Conservation (phyloP, 2,888 invertebrate species). For the Bombylius major region DNA sequence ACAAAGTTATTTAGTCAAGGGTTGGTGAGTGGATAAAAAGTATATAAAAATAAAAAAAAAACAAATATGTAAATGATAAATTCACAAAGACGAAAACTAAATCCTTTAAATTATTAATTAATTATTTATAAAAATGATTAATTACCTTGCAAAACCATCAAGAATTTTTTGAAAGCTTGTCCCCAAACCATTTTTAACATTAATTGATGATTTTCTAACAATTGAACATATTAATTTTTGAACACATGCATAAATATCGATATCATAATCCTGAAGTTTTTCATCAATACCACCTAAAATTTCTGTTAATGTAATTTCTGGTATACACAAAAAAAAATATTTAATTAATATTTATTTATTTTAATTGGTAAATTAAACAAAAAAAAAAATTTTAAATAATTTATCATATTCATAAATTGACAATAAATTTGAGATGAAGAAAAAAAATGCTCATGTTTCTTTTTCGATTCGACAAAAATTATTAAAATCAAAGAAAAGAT, state of each 20-base stretch:
- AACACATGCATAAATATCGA: conserved; percentile 44
- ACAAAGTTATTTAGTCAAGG: no score
- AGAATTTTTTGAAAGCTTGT: conserved; percentile 36
- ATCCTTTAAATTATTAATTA: no score
- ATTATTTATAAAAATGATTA: not conserved
- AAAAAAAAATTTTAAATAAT: not conserved
- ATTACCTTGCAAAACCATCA: conserved; percentile 23
- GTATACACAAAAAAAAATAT: not conserved
- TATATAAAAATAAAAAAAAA: no score
- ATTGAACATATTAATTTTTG: conserved; percentile 42
- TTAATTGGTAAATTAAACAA: not conserved
- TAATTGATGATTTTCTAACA: conserved; percentile 30
- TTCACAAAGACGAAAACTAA: no score
- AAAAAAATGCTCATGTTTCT: no score
- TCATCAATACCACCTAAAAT: conserved; percentile 38
- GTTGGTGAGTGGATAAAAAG: no score
- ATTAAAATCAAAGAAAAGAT: no score
- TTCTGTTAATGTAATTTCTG: conserved; percentile 1
- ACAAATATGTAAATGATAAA: no score
- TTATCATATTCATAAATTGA: no score
- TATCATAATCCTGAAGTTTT: conserved; percentile 38
- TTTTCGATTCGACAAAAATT: no score
- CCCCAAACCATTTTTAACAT: conserved; percentile 29
- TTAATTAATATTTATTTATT: not conserved
- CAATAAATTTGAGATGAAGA: no score